Evolutionary conservation across 2,888 invertebrate species (phyloP), one percentile per base, ranked within the genome.

Genomic region (Hipparchia sbordonii): DNA sequence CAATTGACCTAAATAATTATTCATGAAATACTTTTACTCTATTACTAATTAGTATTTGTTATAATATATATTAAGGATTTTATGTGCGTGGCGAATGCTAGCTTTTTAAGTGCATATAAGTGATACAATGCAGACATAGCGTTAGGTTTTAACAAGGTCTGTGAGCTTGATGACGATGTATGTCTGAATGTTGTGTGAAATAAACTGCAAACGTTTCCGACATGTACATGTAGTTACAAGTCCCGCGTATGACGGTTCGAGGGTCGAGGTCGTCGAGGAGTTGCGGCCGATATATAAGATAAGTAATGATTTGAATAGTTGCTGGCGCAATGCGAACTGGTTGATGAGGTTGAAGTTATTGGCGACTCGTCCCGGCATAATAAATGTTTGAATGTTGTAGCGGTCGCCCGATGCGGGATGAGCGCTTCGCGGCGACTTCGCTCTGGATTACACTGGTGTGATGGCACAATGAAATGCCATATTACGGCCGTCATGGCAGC

Each of bases 311-410:
- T 72, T 69, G 60, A 69, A 72, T 70, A 74, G 70, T 77, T 80
- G 74, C 79, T 84, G 79, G 84, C 81, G 89, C 87, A 78, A 78
- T 81, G 90, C 89, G 88, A 89, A 88, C 71, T 85, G 74, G 74
- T 77, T 78, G 72, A 73, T 75, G 66, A 75, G 74, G 67, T 79
- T 73, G 73, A 75, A 75, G 67, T 79, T 73, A 73, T 77, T 76
- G 77, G 78, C 83, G 84, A 84, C 87, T 83, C 84, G 86, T 82
- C 83, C 84, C 87, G 87, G 85, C 87, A 87, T 91, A 89, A 91
- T 87, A 80, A 86, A 80, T 87, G 83, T 91, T 90, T 90, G 87
- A 86, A 83, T 91, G 91, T 92, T 92, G 88, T 91, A 92, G 92
- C 90, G 78, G 81, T 81, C 88, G 79, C 84, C 90, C 82, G 91